A percentile compares a stretch with the other conserved stretches of the same genome.
Conservation (phyloP, 1,140 invertebrate species). For the Dufourea novaeangliae region DNA sequence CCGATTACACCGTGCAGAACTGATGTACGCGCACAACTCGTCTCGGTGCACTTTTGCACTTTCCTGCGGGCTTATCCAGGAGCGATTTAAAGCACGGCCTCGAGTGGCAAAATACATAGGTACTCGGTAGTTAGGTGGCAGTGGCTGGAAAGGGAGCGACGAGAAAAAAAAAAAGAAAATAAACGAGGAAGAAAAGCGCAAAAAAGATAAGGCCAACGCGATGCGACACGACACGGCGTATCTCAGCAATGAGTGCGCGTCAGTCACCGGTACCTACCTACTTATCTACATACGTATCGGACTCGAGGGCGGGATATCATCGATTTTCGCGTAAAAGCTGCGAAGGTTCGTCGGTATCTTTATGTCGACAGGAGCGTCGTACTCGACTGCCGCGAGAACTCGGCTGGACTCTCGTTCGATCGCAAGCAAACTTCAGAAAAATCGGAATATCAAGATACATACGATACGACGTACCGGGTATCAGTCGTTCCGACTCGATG, state of each 20-base stretch:
- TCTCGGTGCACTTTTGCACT: not conserved
- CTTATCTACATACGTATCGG: slow-evolving; percentile 22
- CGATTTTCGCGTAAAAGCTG: slow-evolving; percentile 50
- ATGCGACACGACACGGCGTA: slow-evolving; percentile 14
- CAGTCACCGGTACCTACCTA: not conserved
- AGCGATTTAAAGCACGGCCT: slow-evolving; percentile 12
- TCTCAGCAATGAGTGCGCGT: slow-evolving; percentile 48
- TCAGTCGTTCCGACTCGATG: too few relatives aligned
- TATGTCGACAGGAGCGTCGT: not conserved
- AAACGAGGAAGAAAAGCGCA: slow-evolving; percentile 1
- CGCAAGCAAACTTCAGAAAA: too few relatives aligned
- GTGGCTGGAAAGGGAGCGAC: not conserved
- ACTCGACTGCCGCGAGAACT: not conserved
- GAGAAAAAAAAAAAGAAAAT: not conserved
- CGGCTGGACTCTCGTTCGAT: not conserved
- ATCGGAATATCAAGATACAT: too few relatives aligned
- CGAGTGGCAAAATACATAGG: slow-evolving; percentile 11
- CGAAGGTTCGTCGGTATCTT: slow-evolving; percentile 17
- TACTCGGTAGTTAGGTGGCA: slow-evolving; percentile 5
- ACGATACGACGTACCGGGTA: too few relatives aligned
- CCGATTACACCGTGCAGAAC: not conserved
- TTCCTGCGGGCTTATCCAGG: slow-evolving; percentile 4
- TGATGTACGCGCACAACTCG: not conserved
- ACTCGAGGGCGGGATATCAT: slow-evolving; percentile 27
- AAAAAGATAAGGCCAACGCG: slow-evolving; percentile 60